Evolutionary conservation across 92 coral and sea anemone species (phyloP), one percentile per base, ranked within the genome.

Genomic region (Bergia sp.): DNA sequence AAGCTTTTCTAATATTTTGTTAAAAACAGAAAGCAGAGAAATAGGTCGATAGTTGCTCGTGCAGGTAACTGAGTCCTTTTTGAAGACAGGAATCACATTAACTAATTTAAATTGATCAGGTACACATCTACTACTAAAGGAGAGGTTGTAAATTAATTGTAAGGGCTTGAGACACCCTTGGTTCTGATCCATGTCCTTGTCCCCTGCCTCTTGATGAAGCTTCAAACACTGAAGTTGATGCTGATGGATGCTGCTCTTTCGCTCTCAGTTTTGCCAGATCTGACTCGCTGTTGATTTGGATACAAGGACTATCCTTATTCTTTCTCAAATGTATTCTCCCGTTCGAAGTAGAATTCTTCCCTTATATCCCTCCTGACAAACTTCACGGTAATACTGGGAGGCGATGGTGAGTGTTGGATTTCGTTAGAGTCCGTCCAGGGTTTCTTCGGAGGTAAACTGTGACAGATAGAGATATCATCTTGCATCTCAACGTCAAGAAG

Each of bases 81-180:
- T 90, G 47, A 50, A 85, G 6, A 87, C 41, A 49, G 91, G 87
- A 49, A 80, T 80, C 10, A 87, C 88, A 50, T 50, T 72, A 9
- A 82, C 88, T 45, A 66, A 47, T 69, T 89, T 89, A 40, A 89
- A 76, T 78, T 80, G 66, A 47, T 82, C 81, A 5, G 94, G 92
- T 39, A 92, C 91, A 66, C 53, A 12, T 6, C 94, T 89, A 80
- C 36, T 86, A 7, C 78, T 61, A 82, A 92, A 92, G 50, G 92
- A 92, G 65, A 37, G 58, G 77, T 89, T 89, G 85, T 42, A 92
- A 1, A 89, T 43, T 16, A 78, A 8, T 39, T 71, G 58, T 15
- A 91, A 23, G 7, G 87, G 94, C 15, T 10, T 53, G 58, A 53
- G 16, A 0, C 58, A 53, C 10, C 58, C 58, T 1, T 53, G 58